Percentiles rank a stretch among this genome's conserved stretches.
These are phyloP conservation scores for Neocrepidodera transversa DNA, from an alignment of 2,888 invertebrate species.

Conservation along the genomic window DNA sequence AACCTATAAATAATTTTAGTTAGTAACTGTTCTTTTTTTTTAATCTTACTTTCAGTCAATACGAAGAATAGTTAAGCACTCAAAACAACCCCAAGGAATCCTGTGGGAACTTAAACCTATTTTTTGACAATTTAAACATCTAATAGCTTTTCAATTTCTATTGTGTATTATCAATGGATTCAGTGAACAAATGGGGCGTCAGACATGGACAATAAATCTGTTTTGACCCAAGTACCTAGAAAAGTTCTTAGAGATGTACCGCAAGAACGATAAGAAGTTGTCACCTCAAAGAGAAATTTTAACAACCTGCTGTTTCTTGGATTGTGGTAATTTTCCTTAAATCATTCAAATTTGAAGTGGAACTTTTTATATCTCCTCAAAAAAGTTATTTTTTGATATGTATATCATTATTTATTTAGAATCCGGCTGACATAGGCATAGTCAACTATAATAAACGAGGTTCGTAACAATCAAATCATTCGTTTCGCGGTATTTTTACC, in stretches of 20 bases:
- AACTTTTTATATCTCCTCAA: no score
- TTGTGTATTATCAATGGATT: constrained; percentile 9
- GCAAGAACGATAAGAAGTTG: constrained; percentile 14
- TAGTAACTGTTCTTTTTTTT: no score
- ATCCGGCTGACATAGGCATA: no score
- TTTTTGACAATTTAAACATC: not conserved
- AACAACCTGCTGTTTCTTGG: not conserved
- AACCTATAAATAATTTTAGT: no score
- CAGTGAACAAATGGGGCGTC: constrained; percentile 17
- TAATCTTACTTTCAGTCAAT: no score
- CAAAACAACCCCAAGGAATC: not conserved
- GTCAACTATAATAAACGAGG: no score
- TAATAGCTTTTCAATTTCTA: constrained; percentile 7
- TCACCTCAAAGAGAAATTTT: constrained; percentile 1
- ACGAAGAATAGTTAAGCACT: no score
- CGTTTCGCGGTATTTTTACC: no score
- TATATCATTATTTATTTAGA: no score
- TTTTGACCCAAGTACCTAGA: constrained; percentile 25
- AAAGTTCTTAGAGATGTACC: constrained; percentile 11
- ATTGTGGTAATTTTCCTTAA: not conserved
- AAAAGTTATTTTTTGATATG: no score
- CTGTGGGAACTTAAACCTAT: constrained; percentile 6
- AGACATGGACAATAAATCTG: constrained; percentile 17
- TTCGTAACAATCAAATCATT: no score
- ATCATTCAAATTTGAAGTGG: not conserved